A percentile compares a stretch with the other conserved stretches of the same genome.
Conservation (phyloP, 1,140 invertebrate genomes). For the Phthorimaea operculella region DNA sequence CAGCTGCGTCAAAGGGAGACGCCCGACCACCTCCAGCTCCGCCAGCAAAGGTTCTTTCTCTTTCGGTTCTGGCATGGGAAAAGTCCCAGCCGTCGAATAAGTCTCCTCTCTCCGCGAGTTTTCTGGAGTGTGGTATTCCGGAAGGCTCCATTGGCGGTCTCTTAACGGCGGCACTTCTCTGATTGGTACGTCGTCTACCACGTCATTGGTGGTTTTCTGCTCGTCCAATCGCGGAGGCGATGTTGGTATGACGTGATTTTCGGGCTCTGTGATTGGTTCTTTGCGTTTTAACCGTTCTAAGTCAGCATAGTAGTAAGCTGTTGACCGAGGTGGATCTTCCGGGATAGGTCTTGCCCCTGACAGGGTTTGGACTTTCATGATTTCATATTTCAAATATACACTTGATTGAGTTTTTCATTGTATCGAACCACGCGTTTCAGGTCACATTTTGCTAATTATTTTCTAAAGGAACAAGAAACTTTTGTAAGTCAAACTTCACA, state of each 20-base stretch:
- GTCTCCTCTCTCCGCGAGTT: slow-evolving; percentile 46
- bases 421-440: not conserved
- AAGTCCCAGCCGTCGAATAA: slow-evolving; percentile 62
- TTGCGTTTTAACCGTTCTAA: slow-evolving; percentile 49
- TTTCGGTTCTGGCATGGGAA: slow-evolving; percentile 61
- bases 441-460: too few relatives aligned
- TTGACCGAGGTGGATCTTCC: slow-evolving; percentile 53
- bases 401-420: not conserved
- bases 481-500: too few relatives aligned
- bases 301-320: slow-evolving; percentile 64
- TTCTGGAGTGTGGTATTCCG: slow-evolving; percentile 39
- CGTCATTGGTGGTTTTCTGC: slow-evolving; percentile 41
- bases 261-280: slow-evolving; percentile 5
- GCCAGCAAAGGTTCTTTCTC: slow-evolving; percentile 57
- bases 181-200: slow-evolving; percentile 37
- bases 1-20: slow-evolving; percentile 41
- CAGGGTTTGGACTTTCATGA: slow-evolving; percentile 19
- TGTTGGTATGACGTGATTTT: not conserved
- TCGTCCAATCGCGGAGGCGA: slow-evolving; percentile 35
- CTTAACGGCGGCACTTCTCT: slow-evolving; percentile 49
- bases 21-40: slow-evolving; percentile 49
- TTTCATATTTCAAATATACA: not conserved
- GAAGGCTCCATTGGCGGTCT: slow-evolving; percentile 37
- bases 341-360: slow-evolving; percentile 26
- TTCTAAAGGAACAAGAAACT: too few relatives aligned